A percentile compares a stretch with the other conserved stretches of the same genome.
These are phyloP conservation scores for Microplitis manilae DNA, from an alignment of 2,888 invertebrate species.

Conservation along the genomic window DNA sequence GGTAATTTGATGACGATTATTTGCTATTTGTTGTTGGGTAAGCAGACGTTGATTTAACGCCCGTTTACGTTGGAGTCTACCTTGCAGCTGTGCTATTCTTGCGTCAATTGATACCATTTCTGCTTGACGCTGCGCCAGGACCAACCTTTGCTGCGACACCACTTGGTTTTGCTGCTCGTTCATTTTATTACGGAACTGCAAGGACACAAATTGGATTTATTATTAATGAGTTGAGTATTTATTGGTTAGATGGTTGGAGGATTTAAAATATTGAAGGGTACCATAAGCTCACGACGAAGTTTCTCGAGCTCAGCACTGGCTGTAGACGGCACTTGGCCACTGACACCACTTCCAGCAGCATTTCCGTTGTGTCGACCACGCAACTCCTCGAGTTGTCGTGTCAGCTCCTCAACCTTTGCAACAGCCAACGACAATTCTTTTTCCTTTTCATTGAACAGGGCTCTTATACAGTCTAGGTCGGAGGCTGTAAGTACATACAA, in stretches of 20 bases:
- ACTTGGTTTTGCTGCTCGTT: conserved; percentile 95
- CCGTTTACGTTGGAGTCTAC: conserved; percentile 89
- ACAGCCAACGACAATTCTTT: conserved; percentile 97
- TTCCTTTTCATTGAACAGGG: conserved; percentile 97
- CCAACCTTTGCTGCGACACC: conserved; percentile 90
- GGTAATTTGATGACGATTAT: conserved; percentile 52
- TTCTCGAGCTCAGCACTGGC: conserved; percentile 93
- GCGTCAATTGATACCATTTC: conserved; percentile 94
- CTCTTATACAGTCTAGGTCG: conserved; percentile 96
- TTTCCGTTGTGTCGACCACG: conserved; percentile 72
- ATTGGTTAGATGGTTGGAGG: neutral
- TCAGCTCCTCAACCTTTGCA: conserved; percentile 96
- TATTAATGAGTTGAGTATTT: neutral
- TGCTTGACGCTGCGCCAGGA: conserved; percentile 89
- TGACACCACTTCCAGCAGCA: conserved; percentile 51
- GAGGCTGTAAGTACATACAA: conserved; percentile 77
- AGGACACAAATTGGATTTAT: neutral
- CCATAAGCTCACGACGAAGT: conserved; percentile 92
- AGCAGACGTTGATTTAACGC: conserved; percentile 85
- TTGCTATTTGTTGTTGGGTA: conserved; percentile 76
- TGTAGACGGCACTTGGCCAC: conserved; percentile 75
- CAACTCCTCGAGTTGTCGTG: conserved; percentile 93
- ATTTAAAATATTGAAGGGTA: conserved; percentile 63
- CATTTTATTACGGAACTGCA: conserved; percentile 94
- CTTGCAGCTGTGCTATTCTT: conserved; percentile 93